Percentiles rank a stretch among this genome's conserved stretches.
phyloP scores from a whole-genome alignment of 2,888 invertebrate genomes.

The Andricus quercusramuli region DNA sequence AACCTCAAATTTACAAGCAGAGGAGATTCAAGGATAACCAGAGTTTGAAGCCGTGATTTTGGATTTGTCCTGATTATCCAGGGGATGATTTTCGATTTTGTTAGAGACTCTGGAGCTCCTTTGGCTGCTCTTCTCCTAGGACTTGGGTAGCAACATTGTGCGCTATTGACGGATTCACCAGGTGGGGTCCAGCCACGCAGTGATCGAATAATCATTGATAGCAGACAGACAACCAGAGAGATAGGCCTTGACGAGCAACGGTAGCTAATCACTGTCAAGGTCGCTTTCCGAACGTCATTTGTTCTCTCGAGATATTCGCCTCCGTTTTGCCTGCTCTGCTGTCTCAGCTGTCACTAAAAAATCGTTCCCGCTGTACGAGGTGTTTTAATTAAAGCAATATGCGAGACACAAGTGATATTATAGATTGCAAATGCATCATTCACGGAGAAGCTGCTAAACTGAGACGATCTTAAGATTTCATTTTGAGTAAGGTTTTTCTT shows the following conservation, averaged over 20 bases:
- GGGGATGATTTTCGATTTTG: slow-evolving; percentile 3
- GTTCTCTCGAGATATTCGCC: slow-evolving; percentile 86
- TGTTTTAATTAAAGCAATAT: slow-evolving; percentile 69
- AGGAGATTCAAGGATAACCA: slow-evolving; percentile 63
- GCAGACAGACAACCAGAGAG: slow-evolving; percentile 72
- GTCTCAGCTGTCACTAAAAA: slow-evolving; percentile 78
- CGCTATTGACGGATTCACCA: slow-evolving; percentile 75
- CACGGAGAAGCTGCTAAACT: neutral
- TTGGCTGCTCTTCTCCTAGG: slow-evolving; percentile 61
- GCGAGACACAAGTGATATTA: slow-evolving; percentile 52
- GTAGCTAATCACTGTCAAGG: slow-evolving; percentile 79
- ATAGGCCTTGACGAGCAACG: slow-evolving; percentile 77
- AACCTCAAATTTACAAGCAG: slow-evolving; percentile 63
- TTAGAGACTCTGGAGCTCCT: slow-evolving; percentile 61
- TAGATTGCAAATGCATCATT: neutral
- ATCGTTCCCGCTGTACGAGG: slow-evolving; percentile 78
- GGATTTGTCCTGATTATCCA: neutral
- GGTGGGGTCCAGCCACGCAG: slow-evolving; percentile 78
- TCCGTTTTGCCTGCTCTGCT: slow-evolving; percentile 80
- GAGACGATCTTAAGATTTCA: slow-evolving; percentile 46
- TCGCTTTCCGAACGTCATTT: slow-evolving; percentile 84
- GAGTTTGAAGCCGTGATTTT: slow-evolving; percentile 48
- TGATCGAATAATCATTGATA: slow-evolving; percentile 73
- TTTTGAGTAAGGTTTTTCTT: slow-evolving; percentile 33
- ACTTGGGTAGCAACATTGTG: slow-evolving; percentile 72